Base-by-base conservation (phyloP, 2,797 vertebrate species). In the Glyptemys insculpta region DNA sequence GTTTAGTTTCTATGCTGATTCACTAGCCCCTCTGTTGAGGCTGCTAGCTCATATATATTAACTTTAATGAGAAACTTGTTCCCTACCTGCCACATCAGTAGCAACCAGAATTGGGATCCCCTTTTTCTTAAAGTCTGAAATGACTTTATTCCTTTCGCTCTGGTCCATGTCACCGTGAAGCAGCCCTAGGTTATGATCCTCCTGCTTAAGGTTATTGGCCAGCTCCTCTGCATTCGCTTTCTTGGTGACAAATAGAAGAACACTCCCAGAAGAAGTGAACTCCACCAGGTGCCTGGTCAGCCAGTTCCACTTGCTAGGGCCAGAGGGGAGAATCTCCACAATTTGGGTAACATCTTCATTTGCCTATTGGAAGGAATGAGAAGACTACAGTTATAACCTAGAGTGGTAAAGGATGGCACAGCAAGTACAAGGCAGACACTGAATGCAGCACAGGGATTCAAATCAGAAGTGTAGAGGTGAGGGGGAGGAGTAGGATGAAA, bases 161-260 rank as follows among this genome's bases (percentile, higher is more conserved):
- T 99, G 99, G 98, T 99, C 99, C 99, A 99, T 99, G 97, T 99
- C 99, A 80, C 99, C 99, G 0, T 99, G 99, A 41, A 99, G 98
- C 83, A 99, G 98, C n/a, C 99, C 99, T 87, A 99, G 98, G 89
- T 98, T 99, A 92, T 99, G 99, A 94, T 99, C 99, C 94, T 99
- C 99, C 97, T 99, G 99, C 19, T 97, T 99, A 82, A 99, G 98
- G 97, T 99, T 99, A 79, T 98, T 99, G 62, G 99, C 99, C 97
- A 99, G 97, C 44, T 99, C 99, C 79, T 99, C 99, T 21, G 98
- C 99, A 87, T 99, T 99, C 49, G 99, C 98, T 95, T 99, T 99
- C 97, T 99, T 99, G 92, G 99, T 99, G 97, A 99, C 99, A 11
- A 99, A 99, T 49, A 99, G 98, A 29, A 99, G 99, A 68, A 99